These are phyloP conservation scores for Oegoconia quadripuncta DNA, from an alignment of 2,888 invertebrate genomes.

Conservation along the genomic window DNA sequence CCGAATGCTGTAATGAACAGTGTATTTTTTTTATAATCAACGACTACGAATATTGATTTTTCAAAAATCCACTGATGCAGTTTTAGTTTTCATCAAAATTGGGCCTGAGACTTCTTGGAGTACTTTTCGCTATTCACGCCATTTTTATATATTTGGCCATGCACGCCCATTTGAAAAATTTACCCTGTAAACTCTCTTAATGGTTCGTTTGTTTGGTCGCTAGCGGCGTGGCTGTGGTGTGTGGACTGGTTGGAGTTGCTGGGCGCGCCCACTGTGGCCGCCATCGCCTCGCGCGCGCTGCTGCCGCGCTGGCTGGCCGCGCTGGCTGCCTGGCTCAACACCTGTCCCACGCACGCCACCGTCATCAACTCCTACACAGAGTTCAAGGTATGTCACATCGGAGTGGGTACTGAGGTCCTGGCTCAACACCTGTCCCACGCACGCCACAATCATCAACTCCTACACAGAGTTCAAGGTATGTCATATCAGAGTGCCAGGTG, in stretches of 20 bases:
- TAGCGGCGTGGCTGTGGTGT: conserved; percentile 96
- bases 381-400: conserved; percentile 52
- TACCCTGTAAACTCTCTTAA: neutral
- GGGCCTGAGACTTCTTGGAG: too few relatives aligned
- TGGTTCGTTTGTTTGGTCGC: conserved; percentile 14
- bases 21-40: too few relatives aligned
- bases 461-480: conserved; percentile 68
- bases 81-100: too few relatives aligned
- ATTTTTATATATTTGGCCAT: too few relatives aligned
- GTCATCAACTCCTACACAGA: conserved; percentile 82
- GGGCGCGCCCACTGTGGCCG: conserved; percentile 86
- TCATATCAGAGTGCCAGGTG: neutral
- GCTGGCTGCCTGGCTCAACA: conserved; percentile 93
- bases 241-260: conserved; percentile 95
- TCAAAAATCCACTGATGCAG: too few relatives aligned
- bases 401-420: conserved; percentile 91
- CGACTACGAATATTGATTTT: too few relatives aligned
- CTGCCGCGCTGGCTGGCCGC: conserved; percentile 96
- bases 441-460: conserved; percentile 88
- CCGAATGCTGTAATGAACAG: too few relatives aligned
- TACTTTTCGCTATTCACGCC: too few relatives aligned
- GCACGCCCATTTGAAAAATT: too few relatives aligned
- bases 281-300: conserved; percentile 91
- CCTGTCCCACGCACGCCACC: conserved; percentile 93
- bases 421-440: conserved; percentile 94